Evolutionary conservation across 1,140 invertebrate genomes (phyloP), one percentile per base, ranked within the genome.

Genomic region (Saxidomus purpurata): DNA sequence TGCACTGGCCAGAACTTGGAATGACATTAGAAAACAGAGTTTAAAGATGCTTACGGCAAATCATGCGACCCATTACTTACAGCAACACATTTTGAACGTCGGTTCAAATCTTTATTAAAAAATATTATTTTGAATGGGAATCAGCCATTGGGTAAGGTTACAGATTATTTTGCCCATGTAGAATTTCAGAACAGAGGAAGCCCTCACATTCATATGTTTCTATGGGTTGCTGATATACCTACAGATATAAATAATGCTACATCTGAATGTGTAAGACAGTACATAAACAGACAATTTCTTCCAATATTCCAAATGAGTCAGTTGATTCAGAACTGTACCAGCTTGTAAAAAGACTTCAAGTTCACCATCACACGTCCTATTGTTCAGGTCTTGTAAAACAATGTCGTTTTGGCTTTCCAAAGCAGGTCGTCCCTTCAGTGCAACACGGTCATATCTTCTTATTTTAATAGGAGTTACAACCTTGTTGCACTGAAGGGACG

Each of bases 401-500:
- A 38, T 92, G 91, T 87, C 81, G 91, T 47, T 92, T 92, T 90
- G 85, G 82, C 4, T 92, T 90, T 86, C 91, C 91, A 4, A 77
- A 67, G 79, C 19, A 49, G 28, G 19, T 17, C 43, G n/a, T 69
- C 74, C 59, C 28, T 25, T 69, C n/a, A 77, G 47, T 22, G n/a
- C 19, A n/a, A n/a, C n/a, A n/a, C n/a, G n/a, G n/a, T n/a, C n/a
- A n/a, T n/a, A n/a, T n/a, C n/a, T n/a, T n/a, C n/a, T n/a, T n/a
- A n/a, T n/a, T n/a, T n/a, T n/a, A n/a, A n/a, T n/a, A n/a, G n/a
- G n/a, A n/a, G n/a, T n/a, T n/a, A n/a, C n/a, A n/a, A n/a, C n/a
- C n/a, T n/a, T n/a, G n/a, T n/a, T n/a, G n/a, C n/a, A n/a, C n/a
- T 36, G 49, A 31, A n/a, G n/a, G n/a, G n/a, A n/a, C n/a, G n/a